Percentiles rank a stretch among this genome's conserved stretches.
Conservation (phyloP, 2,888 invertebrate species). For the Orthosia incerta region DNA sequence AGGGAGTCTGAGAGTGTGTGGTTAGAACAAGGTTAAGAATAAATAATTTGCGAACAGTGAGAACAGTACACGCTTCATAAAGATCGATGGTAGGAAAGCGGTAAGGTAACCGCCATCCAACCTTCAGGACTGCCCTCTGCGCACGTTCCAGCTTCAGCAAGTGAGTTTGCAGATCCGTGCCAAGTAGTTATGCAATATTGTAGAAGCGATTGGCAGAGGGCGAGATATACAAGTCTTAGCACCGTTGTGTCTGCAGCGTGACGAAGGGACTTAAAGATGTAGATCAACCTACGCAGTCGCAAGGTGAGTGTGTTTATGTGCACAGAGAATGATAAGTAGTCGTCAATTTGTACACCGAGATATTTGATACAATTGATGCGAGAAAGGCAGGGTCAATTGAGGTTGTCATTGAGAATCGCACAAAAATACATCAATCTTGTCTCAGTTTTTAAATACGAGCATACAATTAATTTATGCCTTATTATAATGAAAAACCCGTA, state of each 20-base stretch:
- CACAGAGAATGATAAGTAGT: too few relatives aligned
- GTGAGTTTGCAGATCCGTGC: not conserved
- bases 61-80: too few relatives aligned
- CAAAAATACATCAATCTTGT: not conserved
- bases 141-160: not conserved
- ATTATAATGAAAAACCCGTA: not conserved
- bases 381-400: not conserved
- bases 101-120: not conserved
- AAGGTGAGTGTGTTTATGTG: too few relatives aligned
- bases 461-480: not conserved
- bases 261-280: too few relatives aligned
- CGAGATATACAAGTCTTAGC: too few relatives aligned
- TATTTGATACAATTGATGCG: too few relatives aligned
- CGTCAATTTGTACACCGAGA: too few relatives aligned
- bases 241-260: too few relatives aligned
- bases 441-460: not conserved
- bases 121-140: not conserved
- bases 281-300: too few relatives aligned
- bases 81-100: not conserved
- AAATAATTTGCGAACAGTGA: too few relatives aligned
- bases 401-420: not conserved
- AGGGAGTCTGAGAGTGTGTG: too few relatives aligned
- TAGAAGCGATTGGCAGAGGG: not conserved
- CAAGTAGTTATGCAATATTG: slow-evolving; percentile 5
- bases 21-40: too few relatives aligned